phyloP scores from a whole-genome alignment of 2,113 vertebrate genomes.

The Fulica atra region DNA sequence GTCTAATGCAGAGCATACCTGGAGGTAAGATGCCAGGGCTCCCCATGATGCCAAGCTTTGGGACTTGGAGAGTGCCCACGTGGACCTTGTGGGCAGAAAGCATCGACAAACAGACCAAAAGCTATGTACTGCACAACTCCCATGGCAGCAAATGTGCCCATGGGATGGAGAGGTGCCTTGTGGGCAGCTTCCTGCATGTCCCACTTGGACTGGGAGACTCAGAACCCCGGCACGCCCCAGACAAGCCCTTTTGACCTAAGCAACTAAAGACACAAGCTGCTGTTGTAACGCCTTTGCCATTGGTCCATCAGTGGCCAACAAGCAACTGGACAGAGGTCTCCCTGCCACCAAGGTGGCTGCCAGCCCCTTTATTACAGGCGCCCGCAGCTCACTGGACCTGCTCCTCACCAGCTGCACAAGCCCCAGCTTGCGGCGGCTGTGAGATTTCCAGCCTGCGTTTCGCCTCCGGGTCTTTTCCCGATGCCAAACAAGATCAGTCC shows the following conservation, averaged over 20 bases:
- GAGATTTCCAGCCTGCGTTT: background rate
- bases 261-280: background rate
- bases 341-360: background rate
- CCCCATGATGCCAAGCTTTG: background rate
- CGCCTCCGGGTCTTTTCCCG: background rate
- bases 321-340: background rate
- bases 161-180: background rate
- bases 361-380: background rate
- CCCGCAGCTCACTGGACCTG: background rate
- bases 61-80: background rate
- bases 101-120: accelerated
- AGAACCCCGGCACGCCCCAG: accelerated
- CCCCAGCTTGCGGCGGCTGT: background rate
- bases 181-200: background rate
- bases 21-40: background rate
- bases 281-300: background rate
- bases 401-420: background rate
- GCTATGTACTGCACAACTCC: accelerated
- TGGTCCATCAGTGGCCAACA: accelerated
- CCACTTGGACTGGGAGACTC: background rate
- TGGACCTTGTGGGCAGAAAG: accelerated
- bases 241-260: background rate
- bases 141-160: background rate
- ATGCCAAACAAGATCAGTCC: background rate
- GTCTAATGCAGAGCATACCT: background rate